phyloP scores from a whole-genome alignment of 1,140 invertebrate genomes.

The Meloidogyne exigua region DNA sequence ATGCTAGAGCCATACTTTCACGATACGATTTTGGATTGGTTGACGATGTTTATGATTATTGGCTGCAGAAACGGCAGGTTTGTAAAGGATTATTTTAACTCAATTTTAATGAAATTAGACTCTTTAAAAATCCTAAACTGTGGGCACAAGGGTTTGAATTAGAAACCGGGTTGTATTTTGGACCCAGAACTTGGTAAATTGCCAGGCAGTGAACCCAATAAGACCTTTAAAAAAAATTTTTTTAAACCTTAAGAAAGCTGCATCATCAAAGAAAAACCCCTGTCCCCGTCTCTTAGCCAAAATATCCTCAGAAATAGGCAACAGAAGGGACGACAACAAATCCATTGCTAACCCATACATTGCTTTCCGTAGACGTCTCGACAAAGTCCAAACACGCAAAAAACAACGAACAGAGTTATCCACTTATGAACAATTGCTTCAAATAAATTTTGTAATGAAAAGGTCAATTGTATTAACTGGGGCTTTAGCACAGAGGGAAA shows the following conservation, averaged over 20 bases:
- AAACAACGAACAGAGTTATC: slow-evolving; percentile 45
- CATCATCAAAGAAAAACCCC: slow-evolving; percentile 25
- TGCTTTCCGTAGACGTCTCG: slow-evolving; percentile 42
- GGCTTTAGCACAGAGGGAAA: slow-evolving; percentile 27
- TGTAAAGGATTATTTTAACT: neutral
- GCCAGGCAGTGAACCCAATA: no score
- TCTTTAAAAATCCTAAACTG: no score
- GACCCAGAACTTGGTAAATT: no score
- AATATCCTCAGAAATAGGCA: slow-evolving; percentile 31
- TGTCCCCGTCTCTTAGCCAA: slow-evolving; percentile 18
- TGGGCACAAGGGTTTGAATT: no score
- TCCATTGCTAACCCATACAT: slow-evolving; percentile 43
- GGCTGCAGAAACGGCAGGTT: slow-evolving; percentile 46
- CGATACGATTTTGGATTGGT: slow-evolving; percentile 40
- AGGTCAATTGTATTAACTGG: slow-evolving; percentile 29
- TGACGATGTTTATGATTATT: slow-evolving; percentile 49
- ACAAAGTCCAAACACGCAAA: slow-evolving; percentile 52
- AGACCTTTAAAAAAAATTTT: no score
- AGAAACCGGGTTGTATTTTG: no score
- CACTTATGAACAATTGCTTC: slow-evolving; percentile 41
- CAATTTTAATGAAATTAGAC: no score
- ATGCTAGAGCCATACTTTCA: slow-evolving; percentile 35
- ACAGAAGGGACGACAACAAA: slow-evolving; percentile 26
- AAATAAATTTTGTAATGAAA: slow-evolving; percentile 37
- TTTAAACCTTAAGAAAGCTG: slow-evolving; percentile 22